Percentiles rank a stretch among this genome's conserved stretches.
Evolutionary conservation across 2,888 invertebrate genomes (phyloP).

Genomic region (Toxonevra muliebris): DNA sequence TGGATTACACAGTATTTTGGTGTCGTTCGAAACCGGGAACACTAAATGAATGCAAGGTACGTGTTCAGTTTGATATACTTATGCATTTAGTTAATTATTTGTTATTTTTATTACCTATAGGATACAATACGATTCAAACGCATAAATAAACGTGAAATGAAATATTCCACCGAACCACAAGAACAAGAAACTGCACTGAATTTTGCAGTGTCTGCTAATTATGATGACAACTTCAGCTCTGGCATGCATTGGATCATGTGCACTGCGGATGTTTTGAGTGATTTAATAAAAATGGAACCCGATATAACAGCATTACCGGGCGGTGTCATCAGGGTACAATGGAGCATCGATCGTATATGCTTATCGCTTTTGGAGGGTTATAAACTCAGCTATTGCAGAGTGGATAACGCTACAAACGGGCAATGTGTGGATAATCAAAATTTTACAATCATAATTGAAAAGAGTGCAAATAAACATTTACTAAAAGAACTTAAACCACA

Average conservation of each 20-base stretch:
- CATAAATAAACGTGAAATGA: slow-evolving; percentile 57
- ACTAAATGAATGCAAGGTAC: slow-evolving; percentile 69
- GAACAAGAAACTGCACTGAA: slow-evolving; percentile 71
- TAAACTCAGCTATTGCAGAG: slow-evolving; percentile 77
- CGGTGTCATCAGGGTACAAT: slow-evolving; percentile 70
- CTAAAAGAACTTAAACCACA: slow-evolving; percentile 75
- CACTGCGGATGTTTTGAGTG: slow-evolving; percentile 45
- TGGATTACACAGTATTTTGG: slow-evolving; percentile 83
- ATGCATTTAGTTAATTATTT: neutral
- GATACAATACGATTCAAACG: slow-evolving; percentile 71
- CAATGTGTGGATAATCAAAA: slow-evolving; percentile 18
- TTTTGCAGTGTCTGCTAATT: slow-evolving; percentile 83
- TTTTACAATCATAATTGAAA: slow-evolving; percentile 48
- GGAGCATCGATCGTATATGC: slow-evolving; percentile 80
- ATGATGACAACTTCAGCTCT: slow-evolving; percentile 73
- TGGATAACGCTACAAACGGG: slow-evolving; percentile 65
- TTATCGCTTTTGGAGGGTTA: slow-evolving; percentile 77
- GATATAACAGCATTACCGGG: slow-evolving; percentile 38
- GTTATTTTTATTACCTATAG: slow-evolving; percentile 58
- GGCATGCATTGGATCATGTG: slow-evolving; percentile 87
- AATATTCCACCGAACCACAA: slow-evolving; percentile 64
- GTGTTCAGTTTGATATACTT: slow-evolving; percentile 14
- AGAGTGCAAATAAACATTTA: slow-evolving; percentile 61
- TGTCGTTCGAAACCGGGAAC: slow-evolving; percentile 69
- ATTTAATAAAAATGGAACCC: slow-evolving; percentile 47